Conservation (phyloP, 1,140 invertebrate species). For the Micrasema minimum region DNA sequence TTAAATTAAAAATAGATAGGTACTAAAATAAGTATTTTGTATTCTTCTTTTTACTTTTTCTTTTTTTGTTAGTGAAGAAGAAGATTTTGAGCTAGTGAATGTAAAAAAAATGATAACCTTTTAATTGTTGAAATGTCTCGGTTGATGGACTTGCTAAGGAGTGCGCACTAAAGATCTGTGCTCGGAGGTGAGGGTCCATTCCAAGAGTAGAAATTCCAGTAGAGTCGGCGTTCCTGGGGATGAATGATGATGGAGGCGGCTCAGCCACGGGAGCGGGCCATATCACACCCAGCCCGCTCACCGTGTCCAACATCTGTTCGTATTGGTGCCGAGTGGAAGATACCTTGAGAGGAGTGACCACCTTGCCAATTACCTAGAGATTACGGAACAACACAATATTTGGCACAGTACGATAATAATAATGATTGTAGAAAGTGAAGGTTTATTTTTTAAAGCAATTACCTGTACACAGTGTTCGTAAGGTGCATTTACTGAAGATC, state of each 20-base stretch:
- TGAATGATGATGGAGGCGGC: constrained; percentile 43
- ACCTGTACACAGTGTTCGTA: constrained; percentile 45
- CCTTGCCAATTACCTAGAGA: constrained; percentile 76
- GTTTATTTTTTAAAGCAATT: too few species aligned
- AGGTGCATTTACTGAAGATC: constrained; percentile 16
- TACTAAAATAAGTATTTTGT: too few species aligned
- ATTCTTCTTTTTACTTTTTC: too few species aligned
- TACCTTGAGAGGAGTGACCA: constrained; percentile 86
- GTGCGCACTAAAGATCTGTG: constrained; percentile 59
- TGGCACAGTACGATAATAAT: too few species aligned
- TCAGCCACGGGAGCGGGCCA: constrained; percentile 21
- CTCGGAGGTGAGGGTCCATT: constrained; percentile 71
- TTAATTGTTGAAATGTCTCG: constrained; percentile 45
- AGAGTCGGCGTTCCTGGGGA: constrained; percentile 53
- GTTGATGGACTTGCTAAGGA: constrained; percentile 20
- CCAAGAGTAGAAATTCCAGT: constrained; percentile 67
- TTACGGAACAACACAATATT: too few species aligned
- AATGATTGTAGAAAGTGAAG: too few species aligned
- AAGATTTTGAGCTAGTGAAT: too few species aligned
- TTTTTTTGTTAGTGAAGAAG: too few species aligned
- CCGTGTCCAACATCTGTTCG: constrained; percentile 86
- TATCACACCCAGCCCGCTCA: constrained; percentile 61
- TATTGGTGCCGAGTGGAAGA: constrained; percentile 88
- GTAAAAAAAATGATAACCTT: constrained; percentile 33
- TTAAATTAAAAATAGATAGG: too few species aligned